Conservation (phyloP, 2,113 vertebrate genomes). For the Paraplagusia blochii region DNA sequence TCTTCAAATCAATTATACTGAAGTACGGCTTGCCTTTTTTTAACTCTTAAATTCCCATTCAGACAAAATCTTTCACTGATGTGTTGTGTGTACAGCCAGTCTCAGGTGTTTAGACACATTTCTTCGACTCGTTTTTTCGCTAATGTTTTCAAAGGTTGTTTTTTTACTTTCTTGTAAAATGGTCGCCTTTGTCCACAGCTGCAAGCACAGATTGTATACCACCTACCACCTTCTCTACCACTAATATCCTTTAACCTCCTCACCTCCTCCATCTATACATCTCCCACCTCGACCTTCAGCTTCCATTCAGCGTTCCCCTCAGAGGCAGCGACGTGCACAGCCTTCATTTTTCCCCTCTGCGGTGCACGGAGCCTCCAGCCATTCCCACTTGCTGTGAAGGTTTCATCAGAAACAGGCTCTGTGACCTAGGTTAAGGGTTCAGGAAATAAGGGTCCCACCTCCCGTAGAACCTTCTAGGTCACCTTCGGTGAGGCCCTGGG, state of each 20-base stretch:
- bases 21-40: too few relatives aligned
- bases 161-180: too few relatives aligned
- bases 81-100: too few relatives aligned
- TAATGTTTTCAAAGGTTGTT: too few relatives aligned
- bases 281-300: constrained; percentile 4
- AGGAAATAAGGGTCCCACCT: constrained; percentile 54
- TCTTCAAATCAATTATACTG: too few relatives aligned
- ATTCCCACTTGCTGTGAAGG: constrained; percentile 39
- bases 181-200: neutral
- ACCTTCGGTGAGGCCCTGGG: constrained; percentile 59
- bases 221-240: neutral
- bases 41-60: too few relatives aligned
- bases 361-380: constrained; percentile 58
- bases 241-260: constrained; percentile 39
- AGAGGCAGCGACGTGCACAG: constrained; percentile 44
- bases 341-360: constrained; percentile 65
- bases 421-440: constrained; percentile 48
- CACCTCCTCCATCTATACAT: constrained; percentile 4
- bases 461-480: constrained; percentile 48
- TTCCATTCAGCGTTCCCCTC: constrained; percentile 12
- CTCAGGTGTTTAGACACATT: too few relatives aligned
- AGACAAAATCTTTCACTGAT: too few relatives aligned
- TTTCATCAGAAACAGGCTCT: constrained; percentile 58
- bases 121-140: too few relatives aligned
- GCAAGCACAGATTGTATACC: constrained; percentile 32